Evolutionary conservation across 2,888 invertebrate genomes (phyloP), one percentile per base, ranked within the genome.

Genomic region (Atethmia centrago): DNA sequence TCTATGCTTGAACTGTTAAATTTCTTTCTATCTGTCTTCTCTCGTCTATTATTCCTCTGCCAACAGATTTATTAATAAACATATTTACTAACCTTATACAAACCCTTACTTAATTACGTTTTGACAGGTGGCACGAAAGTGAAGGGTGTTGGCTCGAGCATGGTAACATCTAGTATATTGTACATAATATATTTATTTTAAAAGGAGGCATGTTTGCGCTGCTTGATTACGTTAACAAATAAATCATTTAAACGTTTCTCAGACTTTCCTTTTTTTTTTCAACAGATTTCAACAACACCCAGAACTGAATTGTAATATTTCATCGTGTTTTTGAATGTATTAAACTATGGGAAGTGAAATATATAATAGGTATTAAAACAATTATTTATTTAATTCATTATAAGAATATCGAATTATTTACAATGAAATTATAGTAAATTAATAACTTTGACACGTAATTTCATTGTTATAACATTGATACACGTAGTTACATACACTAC

Each of bases 401-500:
- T 94, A 95, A 94, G 94, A 94, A 94, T 95, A 95, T 94, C 94
- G 92, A 95, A 95, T 94, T 95, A 95, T 96, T 94, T 95, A 96
- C 96, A 96, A 96, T 96, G 95, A 96, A 95, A 95, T 95, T 93
- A 94, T 90, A 93, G 93, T 93, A 93, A 94, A 93, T 91, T 91
- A 92, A 90, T 93, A 92, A 92, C 83, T 90, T 91, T 91, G 91
- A 94, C 91, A 93, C 89, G 91, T 92, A 95, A 95, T 95, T 95
- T 95, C 95, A 95, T 95, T 95, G 95, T 91, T 94, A 93, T 93
- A 94, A 94, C 93, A 93, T 94, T 93, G 94, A 95, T 94, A 94
- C 91, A 93, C 91, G 90, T 93, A 91, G 92, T 91, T 91, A 92
- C 91, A 93, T 95, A 95, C 94, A 95, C 96, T 96, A 96, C 96